phyloP scores from a whole-genome alignment of 2,888 invertebrate genomes.

The Ormyrus rosae region DNA sequence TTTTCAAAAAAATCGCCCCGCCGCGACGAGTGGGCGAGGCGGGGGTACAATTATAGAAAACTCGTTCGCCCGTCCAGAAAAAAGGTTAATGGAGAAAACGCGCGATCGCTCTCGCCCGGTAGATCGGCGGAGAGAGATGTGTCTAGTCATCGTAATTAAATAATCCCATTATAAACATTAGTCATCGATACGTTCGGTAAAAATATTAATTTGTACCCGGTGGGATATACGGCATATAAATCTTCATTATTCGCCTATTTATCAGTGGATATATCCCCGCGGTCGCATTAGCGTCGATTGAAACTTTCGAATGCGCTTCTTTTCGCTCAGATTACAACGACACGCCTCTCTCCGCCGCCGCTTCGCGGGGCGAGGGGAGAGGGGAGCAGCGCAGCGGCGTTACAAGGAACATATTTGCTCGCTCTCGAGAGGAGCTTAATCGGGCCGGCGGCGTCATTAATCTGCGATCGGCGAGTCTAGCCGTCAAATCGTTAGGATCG shows the following conservation, averaged over 20 bases:
- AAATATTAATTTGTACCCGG: no score
- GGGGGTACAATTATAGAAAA: not conserved
- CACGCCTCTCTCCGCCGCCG: constrained; percentile 30
- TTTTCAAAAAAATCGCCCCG: no score
- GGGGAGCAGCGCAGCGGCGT: no score
- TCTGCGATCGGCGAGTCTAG: constrained; percentile 42
- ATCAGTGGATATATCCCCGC: constrained; percentile 10
- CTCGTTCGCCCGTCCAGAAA: not conserved
- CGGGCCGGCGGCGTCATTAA: constrained; percentile 50
- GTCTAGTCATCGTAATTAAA: no score
- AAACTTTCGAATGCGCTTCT: not conserved
- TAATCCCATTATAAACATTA: no score
- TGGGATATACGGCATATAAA: constrained; percentile 24
- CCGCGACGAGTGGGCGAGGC: no score
- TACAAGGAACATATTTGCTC: constrained; percentile 24
- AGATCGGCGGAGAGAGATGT: no score
- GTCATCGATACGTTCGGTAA: no score
- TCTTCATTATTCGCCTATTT: constrained; percentile 32
- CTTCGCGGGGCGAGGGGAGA: no score
- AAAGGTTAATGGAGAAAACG: no score
- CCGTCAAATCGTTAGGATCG: constrained; percentile 53
- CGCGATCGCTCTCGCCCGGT: no score
- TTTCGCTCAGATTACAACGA: constrained; percentile 12
- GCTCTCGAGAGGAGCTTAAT: constrained; percentile 30
- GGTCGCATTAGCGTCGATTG: constrained; percentile 1